Conservation (phyloP, 92 coral and sea anemone species). For the Zoanthus gigantus region DNA sequence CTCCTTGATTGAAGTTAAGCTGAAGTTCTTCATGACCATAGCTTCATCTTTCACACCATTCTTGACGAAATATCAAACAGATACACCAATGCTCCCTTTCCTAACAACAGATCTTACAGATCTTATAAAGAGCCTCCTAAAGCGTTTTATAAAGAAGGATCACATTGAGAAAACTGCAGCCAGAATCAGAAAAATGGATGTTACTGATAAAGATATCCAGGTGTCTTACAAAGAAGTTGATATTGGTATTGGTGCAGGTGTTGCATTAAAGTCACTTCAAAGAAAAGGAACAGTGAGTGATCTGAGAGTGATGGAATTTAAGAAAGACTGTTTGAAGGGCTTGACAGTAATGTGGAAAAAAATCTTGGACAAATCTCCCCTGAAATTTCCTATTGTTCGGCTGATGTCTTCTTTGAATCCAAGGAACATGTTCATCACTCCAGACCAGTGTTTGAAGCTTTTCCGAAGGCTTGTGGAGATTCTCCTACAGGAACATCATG, state of each 20-base stretch:
- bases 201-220: conserved; percentile 13
- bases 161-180: conserved; percentile 21
- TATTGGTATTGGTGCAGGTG: conserved; percentile 28
- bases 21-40: conserved; percentile 7
- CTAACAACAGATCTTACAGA: conserved; percentile 26
- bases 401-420: conserved; percentile 15
- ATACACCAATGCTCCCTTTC: conserved; percentile 25
- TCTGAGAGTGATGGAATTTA: conserved; percentile 29
- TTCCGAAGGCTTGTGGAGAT: conserved; percentile 5
- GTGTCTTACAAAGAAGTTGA: conserved; percentile 24
- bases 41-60: conserved; percentile 1
- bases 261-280: conserved; percentile 17
- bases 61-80: conserved; percentile 23
- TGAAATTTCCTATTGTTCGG: conserved; percentile 23
- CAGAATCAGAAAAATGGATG: conserved; percentile 24
- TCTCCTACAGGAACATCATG: background rate
- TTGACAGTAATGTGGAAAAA: conserved; percentile 22
- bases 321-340: conserved; percentile 24
- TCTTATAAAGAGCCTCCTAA: conserved; percentile 30
- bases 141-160: conserved; percentile 26
- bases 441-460: conserved; percentile 4
- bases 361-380: conserved; percentile 33
- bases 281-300: conserved; percentile 15
- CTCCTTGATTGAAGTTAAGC: background rate
- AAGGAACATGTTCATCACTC: conserved; percentile 17